These are phyloP conservation scores for Drosophila insularis DNA, from an alignment of 1,140 invertebrate species.

Conservation along the genomic window DNA sequence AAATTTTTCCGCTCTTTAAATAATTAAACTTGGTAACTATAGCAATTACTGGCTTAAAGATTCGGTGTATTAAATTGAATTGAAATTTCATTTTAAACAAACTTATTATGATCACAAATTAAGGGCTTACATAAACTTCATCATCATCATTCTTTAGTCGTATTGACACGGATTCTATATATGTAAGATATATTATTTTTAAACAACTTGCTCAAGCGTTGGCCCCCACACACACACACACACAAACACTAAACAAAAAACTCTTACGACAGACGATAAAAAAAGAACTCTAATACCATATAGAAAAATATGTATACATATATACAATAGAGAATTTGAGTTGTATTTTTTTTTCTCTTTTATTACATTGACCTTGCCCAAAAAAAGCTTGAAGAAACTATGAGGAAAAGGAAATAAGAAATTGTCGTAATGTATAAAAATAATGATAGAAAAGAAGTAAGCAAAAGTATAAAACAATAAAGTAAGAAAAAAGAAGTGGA, in stretches of 20 bases:
- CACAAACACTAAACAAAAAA: not conserved
- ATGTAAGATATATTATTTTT: constrained; percentile 13
- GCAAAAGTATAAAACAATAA: not conserved
- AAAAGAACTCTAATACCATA: constrained; percentile 24
- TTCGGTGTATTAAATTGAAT: no score
- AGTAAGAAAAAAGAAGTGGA: not conserved
- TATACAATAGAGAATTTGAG: not conserved
- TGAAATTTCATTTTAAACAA: no score
- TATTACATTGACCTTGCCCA: constrained; percentile 75
- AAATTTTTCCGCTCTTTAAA: no score
- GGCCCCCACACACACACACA: not conserved
- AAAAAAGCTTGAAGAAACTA: constrained; percentile 48
- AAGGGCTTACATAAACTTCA: not conserved
- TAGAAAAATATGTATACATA: not conserved
- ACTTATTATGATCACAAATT: no score
- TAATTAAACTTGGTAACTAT: no score
- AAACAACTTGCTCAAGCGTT: constrained; percentile 10
- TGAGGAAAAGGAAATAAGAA: constrained; percentile 45
- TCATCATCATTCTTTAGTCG: not conserved
- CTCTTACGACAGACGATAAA: constrained; percentile 8
- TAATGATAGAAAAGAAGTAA: constrained; percentile 5
- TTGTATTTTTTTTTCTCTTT: constrained; percentile 15
- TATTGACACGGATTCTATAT: not conserved
- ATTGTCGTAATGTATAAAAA: not conserved
- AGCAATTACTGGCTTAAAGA: no score